Base-by-base conservation (phyloP, 2,888 invertebrate genomes). In the Drosophila pseudotakahashii region DNA sequence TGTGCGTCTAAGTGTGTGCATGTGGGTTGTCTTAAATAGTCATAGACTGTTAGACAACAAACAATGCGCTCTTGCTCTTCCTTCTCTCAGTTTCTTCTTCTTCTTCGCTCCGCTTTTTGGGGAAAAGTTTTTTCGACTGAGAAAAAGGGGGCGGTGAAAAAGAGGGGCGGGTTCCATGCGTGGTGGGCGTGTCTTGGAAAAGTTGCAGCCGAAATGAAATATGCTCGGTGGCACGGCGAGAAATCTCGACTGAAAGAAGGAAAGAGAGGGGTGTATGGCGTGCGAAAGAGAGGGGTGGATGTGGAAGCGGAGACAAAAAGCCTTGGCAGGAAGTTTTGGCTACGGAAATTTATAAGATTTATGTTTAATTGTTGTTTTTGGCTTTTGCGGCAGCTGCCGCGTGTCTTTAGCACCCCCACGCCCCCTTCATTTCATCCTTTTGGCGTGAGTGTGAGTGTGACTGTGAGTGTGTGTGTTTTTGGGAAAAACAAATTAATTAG, bases 361-460 rank as follows among this genome's bases (percentile, higher is more conserved):
- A 82, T 82, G 88, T 88, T 82, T 82, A 82, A 88, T 82, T 88
- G 88, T 88, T 82, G 85, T 87, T 82, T 79, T 82, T 88, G 82
- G 81, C 76, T 87, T 82, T 75, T 82, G 81, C 88, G 81, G 81
- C 81, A 82, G 81, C 85, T 82, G 88, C 81, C 81, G 73, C 71
- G 64, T 64, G 67, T 62, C 68, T 48, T 57, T 62, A 37, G 61
- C 52, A 14, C 30, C 32, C 23, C 51, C n/a, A 37, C 23, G 7
- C 69, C 30, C 47, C 47, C 26, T 30, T 37, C 23, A 32, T 32
- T 47, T 45, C n/a, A 47, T 19, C 48, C 48, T 2, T 53, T 13
- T n/a, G n/a, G n/a, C n/a, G n/a, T n/a, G n/a, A 62, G 11, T 11
- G 26, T 32, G 16, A 11, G 26, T 34, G 32, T 11, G 10, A 3